Evolutionary conservation across 1,140 invertebrate species (phyloP), one percentile per base, ranked within the genome.

Genomic region (Zeugodacus cucurbitae): DNA sequence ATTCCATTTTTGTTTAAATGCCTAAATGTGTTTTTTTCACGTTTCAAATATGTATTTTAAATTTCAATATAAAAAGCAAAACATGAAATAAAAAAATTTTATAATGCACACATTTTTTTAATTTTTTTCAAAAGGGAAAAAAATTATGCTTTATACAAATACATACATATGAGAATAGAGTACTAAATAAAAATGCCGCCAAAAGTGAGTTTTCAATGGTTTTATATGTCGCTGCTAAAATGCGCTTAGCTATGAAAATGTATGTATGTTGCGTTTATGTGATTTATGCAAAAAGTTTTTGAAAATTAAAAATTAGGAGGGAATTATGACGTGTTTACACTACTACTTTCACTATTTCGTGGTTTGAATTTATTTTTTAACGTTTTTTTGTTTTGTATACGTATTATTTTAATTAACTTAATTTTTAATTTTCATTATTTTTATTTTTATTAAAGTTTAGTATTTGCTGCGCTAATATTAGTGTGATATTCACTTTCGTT

Each of bases 381-480:
- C n/a, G 6, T 74, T 1, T 48, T 48, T n/a, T 26, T 48, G 26
- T 48, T 82, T 82, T 48, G 6, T 48, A 82, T 48, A 82, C 20
- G 58, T 8, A 22, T 59, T 59, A n/a, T 59, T 59, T 59, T 10
- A 59, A 59, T n/a, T 59, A 26, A 22, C 58, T 74, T 74, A 29
- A 22, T 41, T 74, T 3, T 82, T 48, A 48, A 4, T 14, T 44
- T 82, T 82, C 14, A 32, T 37, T 74, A 26, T 17, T 48, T 41
- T 29, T 82, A 82, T 48, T 26, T 48, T 37, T 20, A 70, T 70
- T 17, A n/a, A 26, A 48, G 44, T 82, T 82, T 82, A 82, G 41
- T 82, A 48, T 17, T 82, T 82, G 74, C 41, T 82, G n/a, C 8
- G 41, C 37, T 48, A 82, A 82, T 48, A 82, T 82, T 82, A 82